Evolutionary conservation across 1,140 invertebrate genomes (phyloP).

Genomic region (Philaenus spumarius): DNA sequence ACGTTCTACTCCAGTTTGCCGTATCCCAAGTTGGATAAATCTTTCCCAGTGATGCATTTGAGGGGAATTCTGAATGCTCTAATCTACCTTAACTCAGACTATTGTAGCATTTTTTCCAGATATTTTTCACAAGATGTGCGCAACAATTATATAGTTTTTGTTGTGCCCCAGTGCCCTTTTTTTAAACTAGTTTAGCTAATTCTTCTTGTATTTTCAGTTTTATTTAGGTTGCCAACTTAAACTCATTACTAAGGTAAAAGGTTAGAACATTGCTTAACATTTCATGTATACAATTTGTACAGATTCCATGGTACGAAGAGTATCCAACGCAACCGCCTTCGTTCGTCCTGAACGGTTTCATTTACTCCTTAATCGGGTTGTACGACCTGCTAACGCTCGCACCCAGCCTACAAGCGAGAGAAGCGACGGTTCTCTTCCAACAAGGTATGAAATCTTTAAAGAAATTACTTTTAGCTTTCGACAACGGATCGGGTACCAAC

Average conservation of each 20-base stretch:
- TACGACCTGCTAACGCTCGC: conserved; percentile 24
- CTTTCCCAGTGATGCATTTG: no score
- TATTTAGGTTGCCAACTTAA: no score
- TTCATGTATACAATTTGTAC: neutral
- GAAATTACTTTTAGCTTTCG: conserved; percentile 83
- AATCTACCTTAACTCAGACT: no score
- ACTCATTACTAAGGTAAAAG: conserved; percentile 9
- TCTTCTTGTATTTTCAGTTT: no score
- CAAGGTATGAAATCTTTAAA: conserved; percentile 86
- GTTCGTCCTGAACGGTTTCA: conserved; percentile 98
- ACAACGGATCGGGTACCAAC: conserved; percentile 89
- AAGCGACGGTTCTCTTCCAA: conserved; percentile 47
- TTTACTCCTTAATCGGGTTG: conserved; percentile 89
- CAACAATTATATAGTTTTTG: no score
- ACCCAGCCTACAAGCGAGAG: conserved; percentile 16
- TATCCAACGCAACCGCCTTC: conserved; percentile 93
- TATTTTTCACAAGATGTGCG: no score
- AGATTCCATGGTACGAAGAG: conserved; percentile 84
- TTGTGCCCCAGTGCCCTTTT: no score
- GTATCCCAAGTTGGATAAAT: no score
- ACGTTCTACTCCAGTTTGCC: no score
- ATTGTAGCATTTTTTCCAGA: no score
- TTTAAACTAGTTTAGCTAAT: conserved; percentile 5
- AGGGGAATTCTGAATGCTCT: no score
- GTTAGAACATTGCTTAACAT: neutral